Percentiles rank a stretch among this genome's conserved stretches.
Conservation (phyloP, 2,797 vertebrate species). For the Lepus oiostolus region DNA sequence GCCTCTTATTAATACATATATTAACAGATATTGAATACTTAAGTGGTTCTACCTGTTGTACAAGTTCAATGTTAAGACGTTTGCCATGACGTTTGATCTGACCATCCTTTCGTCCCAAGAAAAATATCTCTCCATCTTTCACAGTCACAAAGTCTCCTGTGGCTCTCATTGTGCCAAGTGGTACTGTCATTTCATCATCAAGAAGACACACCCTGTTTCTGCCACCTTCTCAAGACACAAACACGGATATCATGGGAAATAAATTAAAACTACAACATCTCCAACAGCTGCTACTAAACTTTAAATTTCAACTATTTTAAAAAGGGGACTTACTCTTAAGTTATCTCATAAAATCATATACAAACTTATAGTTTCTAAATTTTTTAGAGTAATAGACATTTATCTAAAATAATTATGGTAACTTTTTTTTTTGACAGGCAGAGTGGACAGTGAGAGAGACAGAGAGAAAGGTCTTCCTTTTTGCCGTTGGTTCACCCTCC, state of each 20-base stretch:
- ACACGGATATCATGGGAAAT: not conserved
- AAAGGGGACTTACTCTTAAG: conserved; percentile 29
- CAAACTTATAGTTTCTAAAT: conserved; percentile 25
- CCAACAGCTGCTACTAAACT: conserved; percentile 4
- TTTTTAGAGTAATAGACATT: conserved; percentile 36
- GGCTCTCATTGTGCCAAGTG: conserved; percentile 92
- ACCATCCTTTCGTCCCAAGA: conserved; percentile 94
- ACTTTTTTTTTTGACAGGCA: not conserved
- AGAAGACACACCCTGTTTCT: conserved; percentile 94
- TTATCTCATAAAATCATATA: conserved; percentile 21
- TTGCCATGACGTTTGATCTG: conserved; percentile 96
- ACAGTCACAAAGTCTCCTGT: conserved; percentile 96
- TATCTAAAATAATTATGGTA: conserved; percentile 49
- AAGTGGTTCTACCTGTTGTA: conserved; percentile 91
- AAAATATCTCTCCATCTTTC: conserved; percentile 89
- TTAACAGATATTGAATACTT: not conserved
- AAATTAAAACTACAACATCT: not conserved
- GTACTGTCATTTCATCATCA: conserved; percentile 90
- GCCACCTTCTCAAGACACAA: conserved; percentile 91
- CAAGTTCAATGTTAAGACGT: conserved; percentile 91
- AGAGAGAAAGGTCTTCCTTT: too few relatives aligned
- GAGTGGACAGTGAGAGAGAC: too few relatives aligned
- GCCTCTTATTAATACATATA: not conserved
- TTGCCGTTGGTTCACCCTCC: too few relatives aligned
- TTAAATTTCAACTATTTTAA: conserved; percentile 48